Conservation (phyloP, 2,797 vertebrate genomes). For the Pangasius macronema region DNA sequence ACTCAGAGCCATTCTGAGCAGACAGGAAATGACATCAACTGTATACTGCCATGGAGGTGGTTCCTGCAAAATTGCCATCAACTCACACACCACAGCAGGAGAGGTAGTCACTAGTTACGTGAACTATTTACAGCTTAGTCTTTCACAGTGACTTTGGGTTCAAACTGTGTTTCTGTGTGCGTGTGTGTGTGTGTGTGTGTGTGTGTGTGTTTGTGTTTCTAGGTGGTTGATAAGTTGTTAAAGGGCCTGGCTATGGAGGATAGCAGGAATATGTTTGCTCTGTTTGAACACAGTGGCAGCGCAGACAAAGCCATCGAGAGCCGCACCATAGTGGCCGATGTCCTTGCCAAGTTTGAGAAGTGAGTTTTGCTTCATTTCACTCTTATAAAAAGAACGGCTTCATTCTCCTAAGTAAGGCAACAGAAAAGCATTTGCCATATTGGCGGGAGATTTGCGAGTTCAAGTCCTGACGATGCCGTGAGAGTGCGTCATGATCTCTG, state of each 20-base stretch:
- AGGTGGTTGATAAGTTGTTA: slow-evolving; percentile 89
- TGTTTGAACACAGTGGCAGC: slow-evolving; percentile 83
- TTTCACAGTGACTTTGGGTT: neutral
- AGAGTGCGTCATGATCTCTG: neutral
- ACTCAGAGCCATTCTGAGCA: slow-evolving; percentile 85
- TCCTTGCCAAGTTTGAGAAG: slow-evolving; percentile 97
- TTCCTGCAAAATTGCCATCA: slow-evolving; percentile 96
- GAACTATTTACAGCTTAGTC: slow-evolving; percentile 7
- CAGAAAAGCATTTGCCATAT: neutral
- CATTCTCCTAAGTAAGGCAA: neutral
- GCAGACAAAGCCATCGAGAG: slow-evolving; percentile 94
- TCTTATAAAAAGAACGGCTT: no score
- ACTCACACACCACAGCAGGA: slow-evolving; percentile 93
- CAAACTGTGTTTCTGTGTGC: neutral
- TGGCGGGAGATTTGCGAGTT: neutral
- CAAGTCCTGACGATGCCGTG: neutral
- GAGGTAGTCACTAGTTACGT: slow-evolving; percentile 76
- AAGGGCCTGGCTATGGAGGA: slow-evolving; percentile 88
- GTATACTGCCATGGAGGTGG: slow-evolving; percentile 95
- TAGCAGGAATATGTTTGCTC: slow-evolving; percentile 87
- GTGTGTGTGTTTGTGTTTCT: slow-evolving; percentile 28
- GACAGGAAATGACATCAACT: slow-evolving; percentile 92
- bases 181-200: neutral
- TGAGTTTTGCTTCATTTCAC: slow-evolving; percentile 63
- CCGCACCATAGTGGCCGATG: slow-evolving; percentile 89